Base-by-base conservation (phyloP, 64 coral and sea anemone species). In the Montipora foliosa region DNA sequence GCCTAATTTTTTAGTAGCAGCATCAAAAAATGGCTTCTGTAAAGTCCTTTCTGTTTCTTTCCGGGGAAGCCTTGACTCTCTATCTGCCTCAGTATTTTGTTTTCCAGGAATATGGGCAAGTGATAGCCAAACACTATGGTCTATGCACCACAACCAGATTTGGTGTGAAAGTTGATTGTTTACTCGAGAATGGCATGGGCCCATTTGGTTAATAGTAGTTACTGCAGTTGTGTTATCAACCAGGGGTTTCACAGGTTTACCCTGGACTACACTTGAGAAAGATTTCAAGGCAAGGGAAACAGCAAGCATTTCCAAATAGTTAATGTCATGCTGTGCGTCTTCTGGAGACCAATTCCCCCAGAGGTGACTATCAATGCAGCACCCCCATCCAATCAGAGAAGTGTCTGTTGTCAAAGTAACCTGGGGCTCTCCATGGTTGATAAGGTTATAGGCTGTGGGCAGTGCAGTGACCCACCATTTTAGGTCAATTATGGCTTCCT, bases 401-500 rank as follows among this genome's bases (percentile, higher is more conserved):
- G 87, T 55, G 78, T 89, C 93, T 95, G 80, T 90, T 17, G 79
- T 79, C 57, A 95, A 93, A 4, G 20, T 89, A 50, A 75, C 13
- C 4, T 92, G 77, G 14, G 79, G 58, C 4, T 49, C 22, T 4
- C 75, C 76, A 92, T 89, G 89, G 25, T 29, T 92, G 8, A 95
- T 92, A 59, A 66, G 29, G 92, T 95, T 92, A 69, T 47, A 92
- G 44, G 89, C 78, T 61, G 6, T 58, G 52, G 80, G 46, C 5
- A 95, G 25, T 70, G 88, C 25, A 44, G 17, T 71, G 47, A 89
- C 51, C 93, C 87, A 94, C 93, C 93, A 78, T 51, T 75, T 78
- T 19, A 90, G 20, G 44, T 94, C 93, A 52, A 48, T 62, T 78
- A 20, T 72, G 15, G 75, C 83, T 76, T 88, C 37, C 12, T 14